Percentiles rank a stretch among this genome's conserved stretches.
Evolutionary conservation across 2,888 invertebrate genomes (phyloP).

Genomic region (Noctua comes): DNA sequence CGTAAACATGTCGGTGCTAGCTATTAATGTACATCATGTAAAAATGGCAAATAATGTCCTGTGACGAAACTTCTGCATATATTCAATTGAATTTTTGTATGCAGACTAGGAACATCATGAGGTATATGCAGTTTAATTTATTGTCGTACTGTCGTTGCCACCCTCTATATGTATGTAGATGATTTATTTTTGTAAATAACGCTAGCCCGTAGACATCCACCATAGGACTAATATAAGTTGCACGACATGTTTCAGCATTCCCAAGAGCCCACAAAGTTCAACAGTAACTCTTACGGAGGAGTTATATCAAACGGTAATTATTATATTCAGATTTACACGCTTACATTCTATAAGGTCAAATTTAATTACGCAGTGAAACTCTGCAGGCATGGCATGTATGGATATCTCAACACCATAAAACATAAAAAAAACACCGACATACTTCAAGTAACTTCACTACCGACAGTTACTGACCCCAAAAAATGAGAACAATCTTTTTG

Average conservation of each 20-base stretch:
- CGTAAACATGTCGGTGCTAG: too few species aligned
- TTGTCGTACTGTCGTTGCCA: not conserved
- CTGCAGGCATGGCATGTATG: not conserved
- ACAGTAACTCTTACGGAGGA: slow-evolving; percentile 82
- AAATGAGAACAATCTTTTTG: not conserved
- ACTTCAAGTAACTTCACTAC: not conserved
- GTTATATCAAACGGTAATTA: slow-evolving; percentile 85
- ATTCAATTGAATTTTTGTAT: too few species aligned
- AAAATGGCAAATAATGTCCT: not conserved
- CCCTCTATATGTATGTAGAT: not conserved
- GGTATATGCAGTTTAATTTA: too few species aligned
- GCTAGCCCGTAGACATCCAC: slow-evolving; percentile 20
- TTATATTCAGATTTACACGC: slow-evolving; percentile 42
- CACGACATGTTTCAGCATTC: slow-evolving; percentile 82
- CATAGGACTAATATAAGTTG: slow-evolving; percentile 44
- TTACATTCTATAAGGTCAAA: not conserved
- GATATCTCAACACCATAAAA: not conserved
- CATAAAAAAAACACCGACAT: not conserved
- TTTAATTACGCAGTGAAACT: not conserved
- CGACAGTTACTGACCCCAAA: not conserved
- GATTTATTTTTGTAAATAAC: slow-evolving; percentile 26
- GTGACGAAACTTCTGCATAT: not conserved
- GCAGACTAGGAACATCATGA: too few species aligned
- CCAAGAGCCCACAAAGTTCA: slow-evolving; percentile 84
- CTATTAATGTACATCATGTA: too few species aligned